phyloP scores from a whole-genome alignment of 2,888 invertebrate genomes.

The Tipula helvola region DNA sequence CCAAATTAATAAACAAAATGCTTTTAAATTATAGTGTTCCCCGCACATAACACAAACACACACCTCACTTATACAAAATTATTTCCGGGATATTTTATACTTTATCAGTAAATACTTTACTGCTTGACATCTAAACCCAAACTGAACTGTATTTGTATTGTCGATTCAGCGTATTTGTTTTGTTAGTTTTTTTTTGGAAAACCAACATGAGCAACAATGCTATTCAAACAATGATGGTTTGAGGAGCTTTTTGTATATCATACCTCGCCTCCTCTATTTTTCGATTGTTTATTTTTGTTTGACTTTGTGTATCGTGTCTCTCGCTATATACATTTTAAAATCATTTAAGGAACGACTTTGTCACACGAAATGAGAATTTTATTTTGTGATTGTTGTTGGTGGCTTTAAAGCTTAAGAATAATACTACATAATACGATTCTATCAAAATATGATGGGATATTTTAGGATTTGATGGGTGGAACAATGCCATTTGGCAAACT shows the following conservation, averaged over 20 bases:
- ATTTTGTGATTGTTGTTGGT: neutral
- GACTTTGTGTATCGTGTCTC: neutral
- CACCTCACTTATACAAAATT: neutral
- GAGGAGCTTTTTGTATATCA: neutral
- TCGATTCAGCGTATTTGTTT: neutral
- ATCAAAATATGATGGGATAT: neutral
- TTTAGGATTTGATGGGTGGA: neutral
- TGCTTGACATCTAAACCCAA: neutral
- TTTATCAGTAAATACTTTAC: neutral
- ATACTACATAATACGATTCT: neutral
- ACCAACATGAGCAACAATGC: neutral
- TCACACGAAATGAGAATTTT: neutral
- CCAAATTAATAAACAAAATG: neutral
- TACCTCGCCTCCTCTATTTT: neutral
- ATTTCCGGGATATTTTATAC: neutral
- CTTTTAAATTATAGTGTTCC: neutral
- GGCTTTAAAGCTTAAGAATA: neutral
- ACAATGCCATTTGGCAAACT: neutral
- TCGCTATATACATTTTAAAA: neutral
- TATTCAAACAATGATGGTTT: neutral
- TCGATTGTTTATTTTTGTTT: neutral
- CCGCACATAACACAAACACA: neutral
- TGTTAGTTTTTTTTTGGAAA: neutral
- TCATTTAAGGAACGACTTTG: neutral
- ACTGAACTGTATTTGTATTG: neutral